Percentiles rank a stretch among this genome's conserved stretches.
Evolutionary conservation across 2,113 vertebrate genomes (phyloP).

Genomic region (Myotis davidii): DNA sequence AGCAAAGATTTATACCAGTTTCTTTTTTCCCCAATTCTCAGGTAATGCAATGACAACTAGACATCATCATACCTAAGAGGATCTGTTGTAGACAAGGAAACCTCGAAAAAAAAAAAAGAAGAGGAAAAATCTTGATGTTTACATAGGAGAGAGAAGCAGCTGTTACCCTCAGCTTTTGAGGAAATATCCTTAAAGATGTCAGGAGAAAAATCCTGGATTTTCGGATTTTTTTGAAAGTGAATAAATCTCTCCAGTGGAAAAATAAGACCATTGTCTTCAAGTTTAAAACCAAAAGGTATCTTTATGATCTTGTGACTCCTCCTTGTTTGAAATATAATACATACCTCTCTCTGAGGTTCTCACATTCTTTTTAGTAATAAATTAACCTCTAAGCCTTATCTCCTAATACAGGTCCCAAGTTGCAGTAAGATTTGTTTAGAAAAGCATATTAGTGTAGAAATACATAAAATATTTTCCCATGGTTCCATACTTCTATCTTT

Average conservation of each 20-base stretch:
- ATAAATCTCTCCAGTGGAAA: neutral
- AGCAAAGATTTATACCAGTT: neutral
- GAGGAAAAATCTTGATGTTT: neutral
- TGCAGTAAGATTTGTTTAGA: slow-evolving; percentile 21
- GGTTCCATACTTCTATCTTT: neutral
- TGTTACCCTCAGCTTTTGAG: neutral
- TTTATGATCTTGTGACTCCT: neutral
- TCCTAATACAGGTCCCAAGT: neutral
- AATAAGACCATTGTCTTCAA: neutral
- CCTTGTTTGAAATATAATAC: neutral
- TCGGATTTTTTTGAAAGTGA: neutral
- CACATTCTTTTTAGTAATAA: neutral
- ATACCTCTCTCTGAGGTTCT: neutral
- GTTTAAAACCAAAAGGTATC: neutral
- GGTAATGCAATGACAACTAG: neutral
- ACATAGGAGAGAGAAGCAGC: neutral
- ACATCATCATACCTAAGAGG: neutral
- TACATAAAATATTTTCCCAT: neutral
- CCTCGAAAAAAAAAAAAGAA: neutral
- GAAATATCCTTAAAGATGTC: neutral
- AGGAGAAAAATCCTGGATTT: neutral
- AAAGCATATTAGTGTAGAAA: neutral
- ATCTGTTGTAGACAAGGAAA: neutral
- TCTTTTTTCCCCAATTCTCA: neutral
- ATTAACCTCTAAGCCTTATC: slow-evolving; percentile 9